Base-by-base conservation (phyloP, 2,888 invertebrate genomes). In the Teleogryllus oceanicus region DNA sequence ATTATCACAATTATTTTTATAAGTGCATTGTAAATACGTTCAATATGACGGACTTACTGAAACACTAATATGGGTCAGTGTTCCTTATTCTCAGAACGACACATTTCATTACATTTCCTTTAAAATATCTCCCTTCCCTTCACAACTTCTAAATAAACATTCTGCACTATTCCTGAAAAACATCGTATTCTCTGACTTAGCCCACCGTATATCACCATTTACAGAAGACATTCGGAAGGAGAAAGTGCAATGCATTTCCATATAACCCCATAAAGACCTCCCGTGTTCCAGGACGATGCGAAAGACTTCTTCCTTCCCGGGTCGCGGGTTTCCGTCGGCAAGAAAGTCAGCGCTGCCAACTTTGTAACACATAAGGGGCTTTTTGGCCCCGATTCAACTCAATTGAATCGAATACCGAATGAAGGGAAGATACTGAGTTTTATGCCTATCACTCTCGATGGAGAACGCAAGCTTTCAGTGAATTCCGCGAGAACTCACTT, bases 311-410 rank as follows among this genome's bases (percentile, higher is more conserved):
- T 62, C n/a, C 62, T 62, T 62, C 37, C 37, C 37, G 8, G 8
- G 37, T 5, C 8, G 37, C 37, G 37, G n/a, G 62, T 13, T 62
- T 62, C 62, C 62, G 62, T 62, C n/a, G 62, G 16, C 13, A n/a
- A n/a, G n/a, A 62, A 62, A n/a, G n/a, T 13, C 62, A 62, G 62
- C 13, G 62, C 62, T 62, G 62, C 62, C 62, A 62, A 62, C 62
- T 62, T 62, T n/a, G 62, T 62, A 62, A 62, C 62, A 11, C 62
- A 62, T 62, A 62, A 62, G 62, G 37, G n/a, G 62, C 62, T 62
- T 62, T 62, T 62, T 62, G 62, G 62, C 62, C 3, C 8, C n/a
- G 62, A n/a, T 12, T 62, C 62, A 62, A 62, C 62, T 62, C 16
- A 62, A 62, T 62, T 62, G 16, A 62, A 62, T 62, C 62, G 62